Base-by-base conservation (phyloP, 2,888 invertebrate species). In the Furcula furcula region DNA sequence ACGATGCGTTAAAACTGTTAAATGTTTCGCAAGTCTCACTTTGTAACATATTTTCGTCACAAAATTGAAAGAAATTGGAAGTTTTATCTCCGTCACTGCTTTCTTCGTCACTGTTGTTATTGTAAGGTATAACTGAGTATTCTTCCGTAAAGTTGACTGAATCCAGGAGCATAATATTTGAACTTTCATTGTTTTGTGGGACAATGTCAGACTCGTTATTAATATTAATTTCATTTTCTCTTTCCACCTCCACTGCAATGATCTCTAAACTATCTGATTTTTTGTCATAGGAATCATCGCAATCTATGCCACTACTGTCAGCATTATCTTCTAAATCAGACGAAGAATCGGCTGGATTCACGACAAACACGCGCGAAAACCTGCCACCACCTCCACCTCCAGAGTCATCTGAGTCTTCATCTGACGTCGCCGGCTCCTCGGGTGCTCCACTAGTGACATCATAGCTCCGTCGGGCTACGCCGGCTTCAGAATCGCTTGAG, bases 341-440 rank as follows among this genome's bases (percentile, higher is more conserved):
- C 2, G 92, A 91, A 4, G 91, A 91, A 31, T 91, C 90, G 11
- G 81, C 83, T 4, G 91, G 92, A 59, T 93, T 93, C 11, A 93
- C 93, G 1, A 93, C 91, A 64, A 93, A 93, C 10, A 93, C 92
- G 34, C 92, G 90, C 19, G 92, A 92, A 62, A 93, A 94, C 30
- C 77, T 69, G 1, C 85, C 82, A 63, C 88, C 80, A 70, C 92
- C 65, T 71, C 92, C 63, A 70, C 91, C 49, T 66, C 92, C 93
- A 0, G 89, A 88, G 44, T 90, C 88, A 18, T 85, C 87, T 0
- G 89, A 88, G 52, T 88, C 88, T 36, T 89, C 89, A 25, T 85
- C 82, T 0, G 90, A 72, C 2, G 92, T 88, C 23, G 85, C 81
- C 12, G 82, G 85, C 50, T 87, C 84, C 29, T 85, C 83, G 12